A percentile compares a stretch with the other conserved stretches of the same genome.
These are phyloP conservation scores for Alfaro cultratus DNA, from an alignment of 2,797 vertebrate genomes.

Conservation along the genomic window DNA sequence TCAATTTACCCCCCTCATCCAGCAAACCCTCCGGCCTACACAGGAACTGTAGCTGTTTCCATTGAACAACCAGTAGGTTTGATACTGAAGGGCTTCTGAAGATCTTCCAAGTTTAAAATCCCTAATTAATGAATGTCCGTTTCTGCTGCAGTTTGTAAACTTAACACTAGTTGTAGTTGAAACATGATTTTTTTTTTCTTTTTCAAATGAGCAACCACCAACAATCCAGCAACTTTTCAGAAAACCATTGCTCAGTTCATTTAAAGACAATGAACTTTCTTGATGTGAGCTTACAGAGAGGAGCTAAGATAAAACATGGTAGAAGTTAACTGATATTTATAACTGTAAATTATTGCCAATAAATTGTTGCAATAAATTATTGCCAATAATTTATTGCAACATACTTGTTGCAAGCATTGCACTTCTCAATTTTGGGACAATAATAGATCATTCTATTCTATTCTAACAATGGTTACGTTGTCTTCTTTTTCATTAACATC, in stretches of 20 bases:
- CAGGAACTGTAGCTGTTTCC: not conserved
- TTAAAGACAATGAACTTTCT: not conserved
- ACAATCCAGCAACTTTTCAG: not conserved
- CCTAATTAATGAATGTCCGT: not conserved
- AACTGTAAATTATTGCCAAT: not conserved
- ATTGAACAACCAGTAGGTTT: conserved; percentile 20
- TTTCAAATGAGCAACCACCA: not conserved
- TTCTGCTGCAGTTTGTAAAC: not conserved
- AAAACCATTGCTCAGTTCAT: not conserved
- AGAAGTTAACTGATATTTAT: not conserved
- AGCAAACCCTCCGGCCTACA: not conserved
- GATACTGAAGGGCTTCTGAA: not conserved
- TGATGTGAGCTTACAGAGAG: not conserved
- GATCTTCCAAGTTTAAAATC: not conserved
- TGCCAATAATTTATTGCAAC: not conserved
- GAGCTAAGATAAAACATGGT: not conserved
- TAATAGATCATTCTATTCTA: too few species aligned
- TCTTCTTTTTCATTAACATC: not conserved
- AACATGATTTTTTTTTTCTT: not conserved
- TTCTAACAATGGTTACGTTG: not conserved
- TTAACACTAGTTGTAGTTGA: not conserved
- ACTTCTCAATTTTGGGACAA: too few species aligned
- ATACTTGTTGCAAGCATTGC: too few species aligned
- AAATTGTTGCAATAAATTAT: not conserved
- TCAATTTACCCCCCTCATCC: conserved; percentile 8